Conservation (phyloP, 2,888 invertebrate genomes). For the Lobophora halterata region DNA sequence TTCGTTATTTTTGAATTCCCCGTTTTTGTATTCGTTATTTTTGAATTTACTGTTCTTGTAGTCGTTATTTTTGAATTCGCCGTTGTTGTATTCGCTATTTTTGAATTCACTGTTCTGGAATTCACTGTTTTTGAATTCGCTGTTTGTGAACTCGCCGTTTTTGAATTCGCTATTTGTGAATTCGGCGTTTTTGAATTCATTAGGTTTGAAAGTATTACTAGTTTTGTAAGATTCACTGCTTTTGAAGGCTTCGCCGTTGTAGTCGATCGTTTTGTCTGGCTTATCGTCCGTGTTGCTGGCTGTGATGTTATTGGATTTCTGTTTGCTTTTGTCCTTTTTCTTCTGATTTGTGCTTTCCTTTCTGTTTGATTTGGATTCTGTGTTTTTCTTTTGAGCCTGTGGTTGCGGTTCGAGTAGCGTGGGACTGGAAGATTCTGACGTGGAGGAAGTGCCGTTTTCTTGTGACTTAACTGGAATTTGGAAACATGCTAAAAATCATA, state of each 20-base stretch:
- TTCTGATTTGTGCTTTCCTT: slow-evolving; percentile 75
- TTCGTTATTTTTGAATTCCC: slow-evolving; percentile 26
- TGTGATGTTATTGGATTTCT: slow-evolving; percentile 71
- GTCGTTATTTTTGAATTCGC: slow-evolving; percentile 17
- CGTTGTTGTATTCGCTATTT: slow-evolving; percentile 16
- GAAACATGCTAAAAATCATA: slow-evolving; percentile 7
- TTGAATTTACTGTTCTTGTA: slow-evolving; percentile 9
- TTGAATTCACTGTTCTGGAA: slow-evolving; percentile 6
- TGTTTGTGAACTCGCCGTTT: slow-evolving; percentile 8
- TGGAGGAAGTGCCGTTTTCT: slow-evolving; percentile 76
- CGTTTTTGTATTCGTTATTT: slow-evolving; percentile 3
- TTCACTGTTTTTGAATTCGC: slow-evolving; percentile 20
- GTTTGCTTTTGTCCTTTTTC: slow-evolving; percentile 77
- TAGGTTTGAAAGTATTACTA: slow-evolving; percentile 13
- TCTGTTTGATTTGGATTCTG: slow-evolving; percentile 64
- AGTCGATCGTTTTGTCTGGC: slow-evolving; percentile 27
- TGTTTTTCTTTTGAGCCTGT: slow-evolving; percentile 71
- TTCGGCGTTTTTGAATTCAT: slow-evolving; percentile 8
- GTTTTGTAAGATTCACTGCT: slow-evolving; percentile 25
- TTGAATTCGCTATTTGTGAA: slow-evolving; percentile 19
- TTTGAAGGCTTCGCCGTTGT: slow-evolving; percentile 17
- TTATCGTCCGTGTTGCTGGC: slow-evolving; percentile 53
- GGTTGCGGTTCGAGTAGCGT: slow-evolving; percentile 53
- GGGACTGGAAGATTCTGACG: slow-evolving; percentile 76
- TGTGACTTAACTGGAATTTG: slow-evolving; percentile 74